These are phyloP conservation scores for Athalia circularis DNA, from an alignment of 2,888 invertebrate species.

Conservation along the genomic window DNA sequence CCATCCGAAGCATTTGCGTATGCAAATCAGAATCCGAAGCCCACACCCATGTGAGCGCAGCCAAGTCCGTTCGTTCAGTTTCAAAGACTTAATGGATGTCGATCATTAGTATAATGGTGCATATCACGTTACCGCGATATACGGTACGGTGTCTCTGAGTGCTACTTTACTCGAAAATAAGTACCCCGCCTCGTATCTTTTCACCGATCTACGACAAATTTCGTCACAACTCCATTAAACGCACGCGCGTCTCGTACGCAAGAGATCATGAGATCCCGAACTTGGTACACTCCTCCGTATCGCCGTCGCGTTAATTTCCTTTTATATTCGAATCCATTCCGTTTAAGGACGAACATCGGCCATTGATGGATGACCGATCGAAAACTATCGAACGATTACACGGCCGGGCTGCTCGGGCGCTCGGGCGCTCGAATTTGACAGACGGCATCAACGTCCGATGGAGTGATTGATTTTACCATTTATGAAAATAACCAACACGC, in stretches of 20 bases:
- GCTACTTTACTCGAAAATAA: constrained; percentile 24
- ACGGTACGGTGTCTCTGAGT: constrained; percentile 10
- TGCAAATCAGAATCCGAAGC: constrained; percentile 56
- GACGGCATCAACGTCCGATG: not conserved
- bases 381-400: too few species aligned
- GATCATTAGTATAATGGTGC: constrained; percentile 58
- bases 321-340: too few species aligned
- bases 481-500: not conserved
- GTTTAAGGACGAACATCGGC: too few species aligned
- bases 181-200: constrained; percentile 3
- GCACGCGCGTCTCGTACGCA: not conserved
- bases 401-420: not conserved
- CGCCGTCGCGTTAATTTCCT: too few species aligned
- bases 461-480: not conserved
- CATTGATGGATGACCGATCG: not conserved
- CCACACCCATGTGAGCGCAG: constrained; percentile 49
- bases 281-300: too few species aligned
- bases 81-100: constrained; percentile 61
- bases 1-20: constrained; percentile 57
- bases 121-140: constrained; percentile 33
- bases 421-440: not conserved
- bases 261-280: not conserved
- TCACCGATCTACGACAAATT: constrained; percentile 3
- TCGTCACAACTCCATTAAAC: constrained; percentile 29
- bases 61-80: constrained; percentile 44